A percentile compares a stretch with the other conserved stretches of the same genome.
phyloP scores from a whole-genome alignment of 2,888 invertebrate species.

The Xanthorhoe spadicearia region DNA sequence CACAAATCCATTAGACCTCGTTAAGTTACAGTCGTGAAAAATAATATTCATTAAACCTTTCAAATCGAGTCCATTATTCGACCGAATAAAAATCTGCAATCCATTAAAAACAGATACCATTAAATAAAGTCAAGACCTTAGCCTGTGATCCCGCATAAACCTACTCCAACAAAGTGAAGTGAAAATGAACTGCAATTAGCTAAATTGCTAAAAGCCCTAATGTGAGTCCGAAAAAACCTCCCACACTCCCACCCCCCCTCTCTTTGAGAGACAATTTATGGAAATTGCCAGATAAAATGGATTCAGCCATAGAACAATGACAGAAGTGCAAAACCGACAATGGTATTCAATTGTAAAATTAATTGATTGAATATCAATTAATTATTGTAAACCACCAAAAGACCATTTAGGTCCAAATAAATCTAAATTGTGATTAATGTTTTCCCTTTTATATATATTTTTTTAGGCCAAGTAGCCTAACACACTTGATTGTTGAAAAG shows the following conservation, averaged over 20 bases:
- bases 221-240: conserved; percentile 53
- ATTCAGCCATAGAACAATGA: conserved; percentile 29
- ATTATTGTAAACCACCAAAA: no score
- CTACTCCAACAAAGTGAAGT: conserved; percentile 57
- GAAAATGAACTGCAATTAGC: conserved; percentile 62
- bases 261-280: conserved; percentile 54
- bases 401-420: no score
- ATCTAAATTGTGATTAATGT: no score
- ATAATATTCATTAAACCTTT: conserved; percentile 1
- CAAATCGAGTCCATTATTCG: conserved; percentile 22
- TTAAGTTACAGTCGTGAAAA: background rate
- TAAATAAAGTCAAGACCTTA: conserved; percentile 34
- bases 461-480: no score
- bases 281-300: conserved; percentile 50
- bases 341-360: no score
- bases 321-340: conserved; percentile 17
- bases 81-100: conserved; percentile 23
- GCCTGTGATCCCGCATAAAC: conserved; percentile 52
- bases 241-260: conserved; percentile 41
- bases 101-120: conserved; percentile 41
- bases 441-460: no score
- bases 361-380: no score
- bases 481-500: no score
- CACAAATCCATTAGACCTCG: no score
- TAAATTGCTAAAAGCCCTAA: conserved; percentile 55